Evolutionary conservation across 2,888 invertebrate species (phyloP), one percentile per base, ranked within the genome.

Genomic region (Lasioglossum villosulum): DNA sequence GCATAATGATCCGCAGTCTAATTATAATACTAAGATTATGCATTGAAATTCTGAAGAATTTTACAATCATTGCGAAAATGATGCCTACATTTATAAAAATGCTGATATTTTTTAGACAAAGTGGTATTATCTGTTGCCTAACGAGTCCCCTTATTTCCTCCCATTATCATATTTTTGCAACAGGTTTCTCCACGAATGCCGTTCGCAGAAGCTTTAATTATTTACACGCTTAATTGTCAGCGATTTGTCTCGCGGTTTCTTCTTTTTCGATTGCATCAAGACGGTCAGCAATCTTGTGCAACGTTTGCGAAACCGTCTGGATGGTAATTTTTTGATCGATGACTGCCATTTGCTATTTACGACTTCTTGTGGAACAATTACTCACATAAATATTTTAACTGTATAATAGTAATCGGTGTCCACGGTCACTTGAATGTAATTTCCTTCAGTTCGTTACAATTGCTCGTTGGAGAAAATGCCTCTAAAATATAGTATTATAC

Each of bases 281-380:
- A 27, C n/a, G 12, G 70, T 70, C 39, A 14, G 37, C 19, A 16
- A 8, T 5, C 75, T 72, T 45, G 66, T 19, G 45, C n/a, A 79
- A 73, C 16, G 48, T 59, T 85, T 85, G 59, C 68, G 79, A 84
- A 79, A 84, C 37, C 73, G 27, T 16, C n/a, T 39, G 34, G 68
- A 76, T 19, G 66, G 45, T 66, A 73, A 70, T 70, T 76, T 56
- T 68, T 73, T 68, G 19, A 45, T 56, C 16, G 30, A 71, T 52
- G 72, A 42, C 75, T 66, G 59, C 45, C 37, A 75, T 66, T 72
- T 73, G 37, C 59, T 59, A 75, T 72, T 56, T 52, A 34, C 42
- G 48, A 66, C 48, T 2, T 63, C 70, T 39, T n/a, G 23, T 70
- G 0, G n/a, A 70, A 42, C 52, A 48, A 4, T n/a, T 34, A 66